Conservation (phyloP, 2,113 vertebrate genomes). For the Blennius ocellaris region DNA sequence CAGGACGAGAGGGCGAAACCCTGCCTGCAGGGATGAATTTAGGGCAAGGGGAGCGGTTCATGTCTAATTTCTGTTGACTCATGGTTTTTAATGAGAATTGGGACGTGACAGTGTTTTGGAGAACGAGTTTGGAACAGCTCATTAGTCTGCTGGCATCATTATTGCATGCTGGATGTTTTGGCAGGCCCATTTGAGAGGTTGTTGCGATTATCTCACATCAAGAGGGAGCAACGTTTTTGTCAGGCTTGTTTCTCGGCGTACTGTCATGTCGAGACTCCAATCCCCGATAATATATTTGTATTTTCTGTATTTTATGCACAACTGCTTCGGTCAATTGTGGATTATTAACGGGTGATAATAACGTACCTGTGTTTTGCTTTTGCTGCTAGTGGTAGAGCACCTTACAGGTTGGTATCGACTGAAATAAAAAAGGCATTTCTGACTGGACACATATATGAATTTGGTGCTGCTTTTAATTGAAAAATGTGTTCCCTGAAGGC, state of each 20-base stretch:
- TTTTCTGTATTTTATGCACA: no score
- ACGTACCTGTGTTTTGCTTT: no score
- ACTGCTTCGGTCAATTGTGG: no score
- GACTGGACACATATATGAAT: no score
- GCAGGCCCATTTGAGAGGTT: slow-evolving; percentile 8
- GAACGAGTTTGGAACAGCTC: slow-evolving; percentile 19
- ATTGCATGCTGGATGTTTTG: slow-evolving; percentile 12
- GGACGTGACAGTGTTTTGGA: slow-evolving; percentile 24
- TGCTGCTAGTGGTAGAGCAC: no score
- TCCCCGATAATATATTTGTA: no score
- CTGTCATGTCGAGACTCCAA: background rate
- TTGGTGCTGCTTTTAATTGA: no score
- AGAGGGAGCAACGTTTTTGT: slow-evolving; percentile 13
- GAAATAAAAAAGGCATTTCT: no score
- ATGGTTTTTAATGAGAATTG: slow-evolving; percentile 46
- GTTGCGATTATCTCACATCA: slow-evolving; percentile 21
- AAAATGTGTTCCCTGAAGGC: no score
- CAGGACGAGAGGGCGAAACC: slow-evolving; percentile 34
- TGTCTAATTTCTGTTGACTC: slow-evolving; percentile 56
- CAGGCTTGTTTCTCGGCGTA: background rate
- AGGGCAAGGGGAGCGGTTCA: slow-evolving; percentile 56
- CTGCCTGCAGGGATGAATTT: slow-evolving; percentile 44
- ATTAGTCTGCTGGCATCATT: slow-evolving; percentile 22
- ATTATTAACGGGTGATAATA: no score
- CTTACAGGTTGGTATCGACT: no score